Base-by-base conservation (phyloP, 37 sponge, comb jelly and placozoan species). In the Cliona cf. orientalis region DNA sequence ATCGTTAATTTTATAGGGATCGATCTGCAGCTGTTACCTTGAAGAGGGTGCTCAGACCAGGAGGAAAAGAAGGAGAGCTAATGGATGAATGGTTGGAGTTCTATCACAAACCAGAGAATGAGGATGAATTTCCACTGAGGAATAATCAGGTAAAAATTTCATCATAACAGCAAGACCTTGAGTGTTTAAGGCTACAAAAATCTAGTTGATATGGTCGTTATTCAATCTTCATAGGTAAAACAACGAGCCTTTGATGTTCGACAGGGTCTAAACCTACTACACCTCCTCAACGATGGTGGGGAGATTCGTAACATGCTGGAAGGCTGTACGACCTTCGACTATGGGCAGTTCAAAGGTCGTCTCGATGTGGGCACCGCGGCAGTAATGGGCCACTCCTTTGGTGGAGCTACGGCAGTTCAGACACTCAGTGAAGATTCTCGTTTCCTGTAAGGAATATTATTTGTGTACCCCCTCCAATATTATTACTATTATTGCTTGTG, bases 361-460 rank as follows among this genome's bases (percentile, higher is more conserved):
- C 43, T 84, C 32, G 71, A 90, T 42, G 39, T 90, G 62, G 56
- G 70, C 26, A 46, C 25, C 9, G 76, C 49, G 5, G 85, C 72
- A 22, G 70, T 83, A 38, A 85, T 84, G 81, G 91, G 91, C 2
- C 91, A 90, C 44, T 90, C 91, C 37, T 90, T 84, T 72, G 91
- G 91, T 25, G 91, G 76, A 43, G 85, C 76, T 4, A 80, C 91
- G 42, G 57, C 80, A 46, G 23, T 90, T 23, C 79, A 71, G 71
- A 46, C 91, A n/a, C 70, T 90, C 42, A 46, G 74, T 66, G 61
- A 79, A 22, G 91, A 90, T 65, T 21, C 43, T 2, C 42, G 91
- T 69, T 80, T 90, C 42, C 55, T 80, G 86, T 89, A 46, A 55
- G 76, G 36, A 26, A 23, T 32, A 29, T 5, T 70, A 17, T 25